Base-by-base conservation (phyloP, 2,888 invertebrate genomes). In the Fragum sueziense region DNA sequence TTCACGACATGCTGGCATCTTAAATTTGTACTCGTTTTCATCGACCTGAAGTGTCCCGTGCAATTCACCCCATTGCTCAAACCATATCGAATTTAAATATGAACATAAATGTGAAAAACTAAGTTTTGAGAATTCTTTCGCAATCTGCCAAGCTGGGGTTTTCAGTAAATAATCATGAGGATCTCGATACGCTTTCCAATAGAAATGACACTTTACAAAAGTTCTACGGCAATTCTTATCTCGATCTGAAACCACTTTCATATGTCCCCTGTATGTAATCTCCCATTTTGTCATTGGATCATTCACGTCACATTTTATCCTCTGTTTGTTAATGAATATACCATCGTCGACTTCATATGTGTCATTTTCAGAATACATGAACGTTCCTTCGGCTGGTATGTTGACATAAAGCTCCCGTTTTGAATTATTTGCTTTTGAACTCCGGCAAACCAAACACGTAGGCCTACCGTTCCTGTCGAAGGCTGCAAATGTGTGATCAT, bases 261-360 rank as follows among this genome's bases (percentile, higher is more conserved):
- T 57, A 20, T 61, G 61, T 25, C 61, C 61, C 20, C 61, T 61
- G 33, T 25, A 61, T 3, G 61, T 14, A 2, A 61, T 6, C 20
- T 61, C 27, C 61, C 61, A 61, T 29, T 29, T 61, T 33, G n/a
- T 61, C 61, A 61, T 61, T 6, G 61, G 61, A 61, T 61, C 61
- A 20, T 33, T 20, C 6, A 61, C 61, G 11, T 61, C 27, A n/a
- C 25, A 20, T 33, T 29, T 61, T 11, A 61, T 7, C 20, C 61
- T 61, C 27, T 33, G n/a, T 20, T 61, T 61, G 4, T 29, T 29
- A 17, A 33, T 57, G n/a, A 22, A 25, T 3, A 20, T 2, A 3
- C 33, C 20, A 17, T 31, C 20, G 31, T 61, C 61, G n/a, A 11
- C n/a, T 29, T 59, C 59, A 11, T 61, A 31, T 20, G 29, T 33